Conservation (phyloP, 37 sponge, comb jelly and placozoan species). For the Chondrilla cf. caribensis region DNA sequence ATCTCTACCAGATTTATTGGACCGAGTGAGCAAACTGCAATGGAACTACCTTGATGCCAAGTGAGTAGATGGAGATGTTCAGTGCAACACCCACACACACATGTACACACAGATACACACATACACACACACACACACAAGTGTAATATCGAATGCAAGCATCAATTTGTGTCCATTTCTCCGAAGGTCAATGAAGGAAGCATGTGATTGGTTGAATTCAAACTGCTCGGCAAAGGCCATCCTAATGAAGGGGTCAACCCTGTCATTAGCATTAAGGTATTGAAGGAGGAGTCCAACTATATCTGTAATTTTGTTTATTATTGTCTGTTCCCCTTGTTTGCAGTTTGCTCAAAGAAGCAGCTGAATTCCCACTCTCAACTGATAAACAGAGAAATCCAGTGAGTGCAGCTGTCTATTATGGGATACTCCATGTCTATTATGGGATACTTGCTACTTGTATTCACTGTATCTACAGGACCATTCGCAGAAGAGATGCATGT, state of each 20-base stretch:
- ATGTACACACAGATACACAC: too few relatives aligned
- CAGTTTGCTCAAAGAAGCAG: conserved; percentile 65
- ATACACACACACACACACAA: neutral
- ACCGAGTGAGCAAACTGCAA: conserved; percentile 32
- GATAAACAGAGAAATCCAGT: neutral
- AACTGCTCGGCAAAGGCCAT: conserved; percentile 42
- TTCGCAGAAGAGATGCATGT: conserved; percentile 45
- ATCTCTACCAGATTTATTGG: conserved; percentile 34
- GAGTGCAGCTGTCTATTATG: neutral
- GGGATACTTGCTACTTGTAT: neutral
- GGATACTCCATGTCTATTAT: neutral
- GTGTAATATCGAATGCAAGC: neutral
- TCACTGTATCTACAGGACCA: conserved; percentile 31
- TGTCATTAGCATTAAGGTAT: conserved; percentile 66
- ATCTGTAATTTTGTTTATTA: too few relatives aligned
- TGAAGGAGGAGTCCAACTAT: too few relatives aligned
- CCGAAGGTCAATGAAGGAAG: conserved; percentile 41
- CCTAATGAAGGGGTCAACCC: conserved; percentile 48
- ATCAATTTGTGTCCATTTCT: neutral
- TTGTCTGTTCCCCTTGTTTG: too few relatives aligned
- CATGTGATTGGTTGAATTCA: conserved; percentile 49
- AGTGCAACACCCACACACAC: too few relatives aligned
- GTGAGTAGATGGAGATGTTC: conserved; percentile 23
- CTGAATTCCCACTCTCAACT: conserved; percentile 44
- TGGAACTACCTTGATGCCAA: conserved; percentile 59